Percentiles rank a stretch among this genome's conserved stretches.
Conservation (phyloP, 2,113 vertebrate genomes). For the Morphnarchus princeps region DNA sequence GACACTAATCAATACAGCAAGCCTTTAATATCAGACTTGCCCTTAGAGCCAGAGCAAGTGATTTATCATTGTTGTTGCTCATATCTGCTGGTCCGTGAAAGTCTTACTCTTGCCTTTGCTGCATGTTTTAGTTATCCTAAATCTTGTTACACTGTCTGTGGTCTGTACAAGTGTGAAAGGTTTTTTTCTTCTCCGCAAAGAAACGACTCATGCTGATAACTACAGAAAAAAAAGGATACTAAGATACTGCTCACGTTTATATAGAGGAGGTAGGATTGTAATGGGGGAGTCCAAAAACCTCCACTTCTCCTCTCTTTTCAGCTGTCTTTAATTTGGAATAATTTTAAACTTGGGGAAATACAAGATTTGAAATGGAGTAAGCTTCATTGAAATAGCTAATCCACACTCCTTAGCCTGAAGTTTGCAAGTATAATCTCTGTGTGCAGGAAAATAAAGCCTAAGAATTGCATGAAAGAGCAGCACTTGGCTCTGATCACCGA, state of each 20-base stretch:
- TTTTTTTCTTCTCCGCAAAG: neutral
- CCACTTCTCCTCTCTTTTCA: neutral
- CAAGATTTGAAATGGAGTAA: neutral
- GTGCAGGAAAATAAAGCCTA: neutral
- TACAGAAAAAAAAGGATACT: neutral
- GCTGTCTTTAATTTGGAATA: neutral
- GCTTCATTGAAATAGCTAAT: neutral
- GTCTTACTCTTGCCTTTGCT: neutral
- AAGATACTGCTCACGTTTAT: accelerated
- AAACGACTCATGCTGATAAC: accelerated
- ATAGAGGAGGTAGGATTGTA: neutral
- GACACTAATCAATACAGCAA: slow-evolving; percentile 51
- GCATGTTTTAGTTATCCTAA: neutral
- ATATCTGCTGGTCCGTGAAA: neutral
- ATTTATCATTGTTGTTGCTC: slow-evolving; percentile 48
- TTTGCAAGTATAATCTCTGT: neutral
- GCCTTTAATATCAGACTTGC: slow-evolving; percentile 36
- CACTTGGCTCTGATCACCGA: neutral
- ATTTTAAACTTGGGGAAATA: neutral
- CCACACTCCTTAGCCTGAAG: neutral
- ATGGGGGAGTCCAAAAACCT: neutral
- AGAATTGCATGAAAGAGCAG: neutral
- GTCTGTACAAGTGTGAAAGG: neutral
- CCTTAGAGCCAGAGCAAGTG: neutral
- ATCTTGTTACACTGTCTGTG: neutral